Conservation (phyloP, 2,113 vertebrate species). For the Tinamus guttatus region DNA sequence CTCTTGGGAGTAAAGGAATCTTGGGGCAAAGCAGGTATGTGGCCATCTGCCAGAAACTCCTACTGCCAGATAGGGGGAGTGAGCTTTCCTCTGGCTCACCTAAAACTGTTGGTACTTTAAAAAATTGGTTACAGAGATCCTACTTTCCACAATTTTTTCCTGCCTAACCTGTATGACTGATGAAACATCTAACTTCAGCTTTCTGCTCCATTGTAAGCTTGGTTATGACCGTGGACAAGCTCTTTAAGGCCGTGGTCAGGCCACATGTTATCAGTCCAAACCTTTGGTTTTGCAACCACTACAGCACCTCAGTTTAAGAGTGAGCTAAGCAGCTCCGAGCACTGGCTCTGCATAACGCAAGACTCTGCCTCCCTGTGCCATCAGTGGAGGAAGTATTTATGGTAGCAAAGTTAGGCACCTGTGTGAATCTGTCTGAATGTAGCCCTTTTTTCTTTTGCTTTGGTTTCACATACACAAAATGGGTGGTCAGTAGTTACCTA, state of each 20-base stretch:
- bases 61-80: background rate
- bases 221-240: rapidly evolving
- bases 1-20: background rate
- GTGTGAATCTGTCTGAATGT: background rate
- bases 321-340: background rate
- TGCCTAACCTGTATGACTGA: background rate
- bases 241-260: background rate
- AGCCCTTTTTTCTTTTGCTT: background rate
- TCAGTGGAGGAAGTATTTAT: background rate
- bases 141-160: background rate
- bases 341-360: background rate
- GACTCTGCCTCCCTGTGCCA: background rate
- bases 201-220: constrained; percentile 10
- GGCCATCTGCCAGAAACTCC: background rate
- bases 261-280: background rate
- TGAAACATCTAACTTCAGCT: background rate
- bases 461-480: background rate
- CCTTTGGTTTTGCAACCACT: background rate
- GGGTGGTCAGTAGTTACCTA: background rate
- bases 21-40: background rate
- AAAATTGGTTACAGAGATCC: background rate
- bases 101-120: background rate
- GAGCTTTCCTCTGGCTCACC: background rate
- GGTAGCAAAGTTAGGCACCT: background rate
- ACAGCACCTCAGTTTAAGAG: background rate